phyloP scores from a whole-genome alignment of 2,113 vertebrate genomes.

The Podarcis raffonei region DNA sequence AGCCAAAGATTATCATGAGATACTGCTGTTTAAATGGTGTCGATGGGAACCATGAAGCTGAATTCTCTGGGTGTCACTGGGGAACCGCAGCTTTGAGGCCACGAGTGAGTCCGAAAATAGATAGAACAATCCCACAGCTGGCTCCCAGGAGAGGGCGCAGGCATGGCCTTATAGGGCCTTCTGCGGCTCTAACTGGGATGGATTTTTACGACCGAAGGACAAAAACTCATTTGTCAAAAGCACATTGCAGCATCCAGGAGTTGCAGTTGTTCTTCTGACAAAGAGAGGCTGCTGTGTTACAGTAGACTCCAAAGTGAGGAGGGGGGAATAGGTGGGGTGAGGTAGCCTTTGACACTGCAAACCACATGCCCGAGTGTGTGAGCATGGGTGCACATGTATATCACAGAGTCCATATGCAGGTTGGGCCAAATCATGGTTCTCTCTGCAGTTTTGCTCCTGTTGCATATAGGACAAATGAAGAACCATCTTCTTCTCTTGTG shows the following conservation, averaged over 20 bases:
- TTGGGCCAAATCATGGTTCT: not conserved
- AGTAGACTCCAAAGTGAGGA: not conserved
- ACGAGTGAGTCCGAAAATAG: not conserved
- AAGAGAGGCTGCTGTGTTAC: not conserved
- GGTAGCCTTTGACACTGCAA: not conserved
- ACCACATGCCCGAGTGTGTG: not conserved
- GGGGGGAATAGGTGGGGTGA: not conserved
- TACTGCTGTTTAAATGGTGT: rapidly evolving
- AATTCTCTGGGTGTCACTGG: not conserved
- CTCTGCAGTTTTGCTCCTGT: not conserved
- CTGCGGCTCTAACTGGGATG: not conserved
- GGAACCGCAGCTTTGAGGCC: not conserved
- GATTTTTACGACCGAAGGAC: not conserved
- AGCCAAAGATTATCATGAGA: not conserved
- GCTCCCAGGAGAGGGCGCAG: not conserved
- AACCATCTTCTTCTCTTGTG: not conserved
- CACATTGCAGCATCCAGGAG: not conserved
- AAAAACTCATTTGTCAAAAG: not conserved
- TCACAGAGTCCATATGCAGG: not conserved
- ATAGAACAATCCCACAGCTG: not conserved
- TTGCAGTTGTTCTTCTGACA: not conserved
- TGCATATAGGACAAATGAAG: not conserved
- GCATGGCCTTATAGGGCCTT: slow-evolving; percentile 21
- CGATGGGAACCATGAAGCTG: not conserved
- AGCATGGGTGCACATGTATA: not conserved